Percentiles rank a stretch among this genome's conserved stretches.
Conservation (phyloP, 2,797 vertebrate species). For the Sebastes vulpes region DNA sequence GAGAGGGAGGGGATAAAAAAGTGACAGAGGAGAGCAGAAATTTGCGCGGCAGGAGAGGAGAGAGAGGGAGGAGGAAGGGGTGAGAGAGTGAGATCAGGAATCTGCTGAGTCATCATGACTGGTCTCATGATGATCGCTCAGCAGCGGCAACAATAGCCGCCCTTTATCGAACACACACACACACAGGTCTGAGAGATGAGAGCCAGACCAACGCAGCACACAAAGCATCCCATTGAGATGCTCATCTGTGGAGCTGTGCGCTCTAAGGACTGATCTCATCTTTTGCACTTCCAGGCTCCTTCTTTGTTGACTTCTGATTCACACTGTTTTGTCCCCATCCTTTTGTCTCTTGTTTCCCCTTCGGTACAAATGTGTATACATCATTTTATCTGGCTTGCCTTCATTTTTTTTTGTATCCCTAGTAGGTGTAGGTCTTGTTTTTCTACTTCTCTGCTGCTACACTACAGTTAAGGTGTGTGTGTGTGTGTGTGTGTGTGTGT, state of each 20-base stretch:
- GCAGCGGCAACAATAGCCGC: slow-evolving; percentile 79
- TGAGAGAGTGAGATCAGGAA: slow-evolving; percentile 69
- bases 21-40: slow-evolving; percentile 56
- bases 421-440: background rate
- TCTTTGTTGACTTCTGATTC: slow-evolving; percentile 67
- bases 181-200: slow-evolving; percentile 59
- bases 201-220: slow-evolving; percentile 46
- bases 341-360: slow-evolving; percentile 57
- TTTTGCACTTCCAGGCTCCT: slow-evolving; percentile 55
- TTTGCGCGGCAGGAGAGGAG: slow-evolving; percentile 8
- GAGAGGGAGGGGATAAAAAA: background rate
- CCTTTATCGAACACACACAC: slow-evolving; percentile 64
- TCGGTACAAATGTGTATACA: background rate
- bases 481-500: background rate
- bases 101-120: slow-evolving; percentile 85
- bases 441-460: background rate
- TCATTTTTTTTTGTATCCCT: background rate
- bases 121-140: slow-evolving; percentile 83
- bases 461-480: background rate
- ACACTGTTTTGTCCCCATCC: slow-evolving; percentile 37
- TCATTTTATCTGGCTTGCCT: slow-evolving; percentile 9
- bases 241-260: slow-evolving; percentile 61
- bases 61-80: background rate
- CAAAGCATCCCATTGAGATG: slow-evolving; percentile 78
- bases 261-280: slow-evolving; percentile 81